Conservation (phyloP, 2,888 invertebrate species). For the Alviniconcha strummeri region DNA sequence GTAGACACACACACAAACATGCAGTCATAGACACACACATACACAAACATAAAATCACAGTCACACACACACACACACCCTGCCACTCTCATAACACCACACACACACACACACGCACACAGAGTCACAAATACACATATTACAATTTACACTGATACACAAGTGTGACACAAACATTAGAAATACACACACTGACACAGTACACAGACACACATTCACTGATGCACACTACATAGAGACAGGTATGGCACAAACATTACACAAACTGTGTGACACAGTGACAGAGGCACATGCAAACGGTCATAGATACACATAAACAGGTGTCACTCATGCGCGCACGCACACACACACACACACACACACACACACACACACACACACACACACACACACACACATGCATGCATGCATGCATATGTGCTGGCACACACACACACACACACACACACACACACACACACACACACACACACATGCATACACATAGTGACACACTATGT, state of each 20-base stretch:
- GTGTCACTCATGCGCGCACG: not conserved
- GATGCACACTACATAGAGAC: too few species aligned
- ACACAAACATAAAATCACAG: not conserved
- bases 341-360: conserved; percentile 18
- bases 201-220: too few species aligned
- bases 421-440: conserved; percentile 2
- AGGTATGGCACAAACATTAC: too few species aligned
- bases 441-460: conserved; percentile 21
- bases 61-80: too few species aligned
- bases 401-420: not conserved
- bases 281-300: not conserved
- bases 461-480: conserved; percentile 6
- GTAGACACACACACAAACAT: not conserved
- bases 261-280: too few species aligned
- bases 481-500: not conserved
- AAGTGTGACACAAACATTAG: too few species aligned
- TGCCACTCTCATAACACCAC: too few species aligned
- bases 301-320: not conserved
- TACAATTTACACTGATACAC: too few species aligned
- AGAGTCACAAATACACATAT: too few species aligned
- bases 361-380: not conserved
- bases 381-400: not conserved
- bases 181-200: too few species aligned
- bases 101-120: too few species aligned
- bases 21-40: not conserved